phyloP scores from a whole-genome alignment of 2,113 vertebrate genomes.

The Falco punctatus region DNA sequence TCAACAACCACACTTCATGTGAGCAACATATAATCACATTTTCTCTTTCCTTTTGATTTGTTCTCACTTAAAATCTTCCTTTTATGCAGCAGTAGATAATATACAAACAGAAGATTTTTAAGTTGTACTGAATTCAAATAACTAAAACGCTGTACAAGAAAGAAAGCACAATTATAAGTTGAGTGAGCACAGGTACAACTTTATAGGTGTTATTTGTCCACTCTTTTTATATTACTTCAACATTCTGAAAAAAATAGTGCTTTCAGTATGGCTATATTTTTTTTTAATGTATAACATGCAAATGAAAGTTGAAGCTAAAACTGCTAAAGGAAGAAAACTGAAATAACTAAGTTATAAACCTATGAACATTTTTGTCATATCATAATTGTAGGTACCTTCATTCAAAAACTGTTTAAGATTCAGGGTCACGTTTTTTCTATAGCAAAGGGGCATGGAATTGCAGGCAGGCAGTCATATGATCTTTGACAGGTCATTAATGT shows the following conservation, averaged over 20 bases:
- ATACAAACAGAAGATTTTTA: neutral
- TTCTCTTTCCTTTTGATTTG: neutral
- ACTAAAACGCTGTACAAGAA: neutral
- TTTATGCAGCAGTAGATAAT: neutral
- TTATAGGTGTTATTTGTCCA: neutral
- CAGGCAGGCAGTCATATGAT: conserved; percentile 77
- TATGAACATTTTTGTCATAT: conserved; percentile 9
- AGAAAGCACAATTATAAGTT: neutral
- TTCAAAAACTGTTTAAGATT: conserved; percentile 63
- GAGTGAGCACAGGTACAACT: neutral
- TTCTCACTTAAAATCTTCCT: neutral
- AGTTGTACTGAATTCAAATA: neutral
- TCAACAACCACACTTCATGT: neutral
- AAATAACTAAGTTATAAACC: conserved; percentile 41
- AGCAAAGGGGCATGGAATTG: conserved; percentile 79
- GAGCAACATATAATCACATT: neutral
- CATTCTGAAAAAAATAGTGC: neutral
- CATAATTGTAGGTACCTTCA: conserved; percentile 31
- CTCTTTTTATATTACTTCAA: neutral
- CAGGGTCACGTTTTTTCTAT: conserved; percentile 70
- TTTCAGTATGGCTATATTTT: neutral
- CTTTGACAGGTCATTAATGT: conserved; percentile 72
- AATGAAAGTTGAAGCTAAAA: neutral
- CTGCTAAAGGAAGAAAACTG: neutral
- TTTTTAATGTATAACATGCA: neutral